phyloP scores from a whole-genome alignment of 53 echinoderm and acorn worm species.

The Astropecten irregularis region DNA sequence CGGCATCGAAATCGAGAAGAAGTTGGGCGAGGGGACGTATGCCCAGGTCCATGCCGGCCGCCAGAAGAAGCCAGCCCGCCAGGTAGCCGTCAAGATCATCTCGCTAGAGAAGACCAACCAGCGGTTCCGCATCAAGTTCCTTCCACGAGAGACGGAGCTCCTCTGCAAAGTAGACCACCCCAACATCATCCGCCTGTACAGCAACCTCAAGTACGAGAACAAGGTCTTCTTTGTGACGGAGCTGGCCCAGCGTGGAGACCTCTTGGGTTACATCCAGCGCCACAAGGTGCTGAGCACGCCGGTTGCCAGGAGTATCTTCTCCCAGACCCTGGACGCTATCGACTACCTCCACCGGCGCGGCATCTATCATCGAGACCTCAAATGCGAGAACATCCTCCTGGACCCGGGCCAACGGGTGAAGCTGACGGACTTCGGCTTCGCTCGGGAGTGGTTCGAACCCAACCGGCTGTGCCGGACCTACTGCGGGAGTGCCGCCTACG shows the following conservation, averaged over 20 bases:
- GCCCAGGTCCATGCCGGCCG: conserved; percentile 82
- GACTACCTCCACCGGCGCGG: conserved; percentile 78
- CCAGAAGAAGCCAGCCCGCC: conserved; percentile 22
- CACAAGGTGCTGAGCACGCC: conserved; percentile 55
- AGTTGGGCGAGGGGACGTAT: conserved; percentile 91
- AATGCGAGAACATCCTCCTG: conserved; percentile 88
- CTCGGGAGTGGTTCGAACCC: conserved; percentile 85
- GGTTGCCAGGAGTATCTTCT: conserved; percentile 72
- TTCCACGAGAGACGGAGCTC: conserved; percentile 77
- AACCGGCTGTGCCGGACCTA: conserved; percentile 76
- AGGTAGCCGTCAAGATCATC: conserved; percentile 89
- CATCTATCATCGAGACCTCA: conserved; percentile 87
- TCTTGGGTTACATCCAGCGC: conserved; percentile 79
- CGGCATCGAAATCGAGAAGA: conserved; percentile 56
- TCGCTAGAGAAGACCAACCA: conserved; percentile 66
- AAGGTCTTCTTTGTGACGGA: conserved; percentile 85
- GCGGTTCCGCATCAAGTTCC: conserved; percentile 83
- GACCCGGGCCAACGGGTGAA: conserved; percentile 73
- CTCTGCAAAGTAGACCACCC: conserved; percentile 69
- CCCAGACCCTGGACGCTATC: conserved; percentile 75
- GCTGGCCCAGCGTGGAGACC: conserved; percentile 80
- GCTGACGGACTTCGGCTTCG: conserved; percentile 89
- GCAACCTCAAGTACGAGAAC: conserved; percentile 62
- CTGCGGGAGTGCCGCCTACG: conserved; percentile 92
- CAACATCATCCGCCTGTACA: conserved; percentile 69